phyloP scores from a whole-genome alignment of 64 coral and sea anemone genomes.

The Stylophora pistillata region DNA sequence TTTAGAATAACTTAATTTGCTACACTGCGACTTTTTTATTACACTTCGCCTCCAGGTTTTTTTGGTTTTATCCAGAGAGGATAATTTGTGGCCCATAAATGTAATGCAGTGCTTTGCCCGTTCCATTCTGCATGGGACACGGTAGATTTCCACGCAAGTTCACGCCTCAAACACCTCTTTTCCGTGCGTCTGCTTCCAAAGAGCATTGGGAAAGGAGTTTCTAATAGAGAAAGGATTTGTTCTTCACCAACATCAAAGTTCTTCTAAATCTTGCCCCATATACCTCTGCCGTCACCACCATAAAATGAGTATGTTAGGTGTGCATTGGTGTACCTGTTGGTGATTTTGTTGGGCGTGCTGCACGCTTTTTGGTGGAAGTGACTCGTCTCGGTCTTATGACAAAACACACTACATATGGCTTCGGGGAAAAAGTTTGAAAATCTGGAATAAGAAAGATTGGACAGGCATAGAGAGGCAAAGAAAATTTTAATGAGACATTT shows the following conservation, averaged over 20 bases:
- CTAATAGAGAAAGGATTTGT: neutral
- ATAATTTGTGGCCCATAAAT: no score
- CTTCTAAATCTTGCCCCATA: neutral
- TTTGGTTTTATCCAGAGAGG: no score
- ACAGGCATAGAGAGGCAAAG: neutral
- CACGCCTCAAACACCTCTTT: no score
- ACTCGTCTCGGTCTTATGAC: neutral
- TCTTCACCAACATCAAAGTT: neutral
- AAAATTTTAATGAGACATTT: neutral
- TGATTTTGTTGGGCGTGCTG: neutral
- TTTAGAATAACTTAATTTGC: no score
- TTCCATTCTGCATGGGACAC: no score
- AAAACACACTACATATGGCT: conserved; percentile 14
- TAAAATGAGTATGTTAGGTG: neutral
- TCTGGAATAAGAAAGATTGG: neutral
- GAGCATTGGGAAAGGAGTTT: no score
- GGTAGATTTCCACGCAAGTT: no score
- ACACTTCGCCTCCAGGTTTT: no score
- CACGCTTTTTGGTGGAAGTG: neutral
- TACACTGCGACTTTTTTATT: no score
- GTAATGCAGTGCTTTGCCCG: no score
- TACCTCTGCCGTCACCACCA: neutral
- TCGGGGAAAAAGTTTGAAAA: conserved; percentile 1
- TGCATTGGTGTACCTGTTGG: neutral
- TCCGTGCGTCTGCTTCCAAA: no score